phyloP scores from a whole-genome alignment of 2,888 invertebrate genomes.

The Nebria salina region DNA sequence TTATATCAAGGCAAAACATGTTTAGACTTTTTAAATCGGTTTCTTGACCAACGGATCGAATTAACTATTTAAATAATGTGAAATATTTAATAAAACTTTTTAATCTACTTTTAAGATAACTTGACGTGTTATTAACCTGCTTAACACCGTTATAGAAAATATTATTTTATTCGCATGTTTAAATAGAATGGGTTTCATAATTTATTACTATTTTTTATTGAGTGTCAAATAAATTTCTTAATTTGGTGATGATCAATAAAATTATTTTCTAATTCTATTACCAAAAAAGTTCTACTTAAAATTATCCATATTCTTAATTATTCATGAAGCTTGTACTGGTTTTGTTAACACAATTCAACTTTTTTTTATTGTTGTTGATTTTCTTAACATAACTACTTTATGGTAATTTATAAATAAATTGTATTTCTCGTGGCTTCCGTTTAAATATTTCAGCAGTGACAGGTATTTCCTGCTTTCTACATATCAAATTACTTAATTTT shows the following conservation, averaged over 20 bases:
- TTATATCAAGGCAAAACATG: background rate
- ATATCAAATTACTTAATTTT: constrained; percentile 30
- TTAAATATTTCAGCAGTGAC: constrained; percentile 16
- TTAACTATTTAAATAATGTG: background rate
- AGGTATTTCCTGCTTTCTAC: constrained; percentile 30
- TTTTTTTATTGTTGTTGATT: background rate
- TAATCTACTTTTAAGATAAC: too few relatives aligned
- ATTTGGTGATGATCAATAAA: background rate
- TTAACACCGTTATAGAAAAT: too few relatives aligned
- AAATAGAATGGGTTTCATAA: background rate
- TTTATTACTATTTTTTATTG: background rate
- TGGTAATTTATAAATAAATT: constrained; percentile 20
- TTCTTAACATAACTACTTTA: constrained; percentile 7
- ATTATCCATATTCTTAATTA: background rate
- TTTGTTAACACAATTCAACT: background rate
- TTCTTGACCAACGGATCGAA: background rate
- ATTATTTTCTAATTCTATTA: background rate
- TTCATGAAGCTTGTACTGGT: background rate
- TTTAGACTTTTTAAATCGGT: background rate
- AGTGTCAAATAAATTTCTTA: background rate
- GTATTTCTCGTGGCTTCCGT: constrained; percentile 23
- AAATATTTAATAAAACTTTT: background rate
- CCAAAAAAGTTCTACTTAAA: background rate
- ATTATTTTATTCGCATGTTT: too few relatives aligned
- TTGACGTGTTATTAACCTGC: too few relatives aligned